These are phyloP conservation scores for Bambusicola thoracicus DNA, from an alignment of 2,113 vertebrate species.

Conservation along the genomic window DNA sequence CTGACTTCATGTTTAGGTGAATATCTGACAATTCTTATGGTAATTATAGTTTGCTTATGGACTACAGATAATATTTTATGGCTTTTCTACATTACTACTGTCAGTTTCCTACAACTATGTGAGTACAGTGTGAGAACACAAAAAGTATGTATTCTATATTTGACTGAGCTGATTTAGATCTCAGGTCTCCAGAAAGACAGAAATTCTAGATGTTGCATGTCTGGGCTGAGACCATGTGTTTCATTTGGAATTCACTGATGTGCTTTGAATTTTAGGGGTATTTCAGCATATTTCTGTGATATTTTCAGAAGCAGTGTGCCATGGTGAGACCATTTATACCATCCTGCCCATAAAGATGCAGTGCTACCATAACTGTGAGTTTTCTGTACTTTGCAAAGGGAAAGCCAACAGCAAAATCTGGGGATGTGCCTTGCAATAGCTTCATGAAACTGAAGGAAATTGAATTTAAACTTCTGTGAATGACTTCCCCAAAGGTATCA, in stretches of 20 bases:
- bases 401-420: not conserved
- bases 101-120: slow-evolving; percentile 45
- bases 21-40: slow-evolving; percentile 6
- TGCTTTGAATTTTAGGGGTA: slow-evolving; percentile 14
- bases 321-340: not conserved
- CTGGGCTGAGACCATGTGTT: not conserved
- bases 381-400: not conserved
- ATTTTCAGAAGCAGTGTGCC: slow-evolving; percentile 36
- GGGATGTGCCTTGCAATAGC: not conserved
- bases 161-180: slow-evolving; percentile 49
- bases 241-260: slow-evolving; percentile 24
- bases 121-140: slow-evolving; percentile 10
- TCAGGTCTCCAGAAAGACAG: slow-evolving; percentile 30
- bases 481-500: not conserved
- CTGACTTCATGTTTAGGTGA: not conserved
- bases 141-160: not conserved
- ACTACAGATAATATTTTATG: slow-evolving; percentile 56
- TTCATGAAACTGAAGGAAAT: slow-evolving; percentile 6
- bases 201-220: slow-evolving; percentile 36
- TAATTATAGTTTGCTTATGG: slow-evolving; percentile 48
- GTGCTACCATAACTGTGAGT: not conserved
- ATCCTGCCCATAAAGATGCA: not conserved
- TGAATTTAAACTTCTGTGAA: not conserved
- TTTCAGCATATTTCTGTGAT: not conserved
- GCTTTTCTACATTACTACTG: slow-evolving; percentile 20